Conservation (phyloP, 2,888 invertebrate genomes). For the Caenorhabditis sp. region DNA sequence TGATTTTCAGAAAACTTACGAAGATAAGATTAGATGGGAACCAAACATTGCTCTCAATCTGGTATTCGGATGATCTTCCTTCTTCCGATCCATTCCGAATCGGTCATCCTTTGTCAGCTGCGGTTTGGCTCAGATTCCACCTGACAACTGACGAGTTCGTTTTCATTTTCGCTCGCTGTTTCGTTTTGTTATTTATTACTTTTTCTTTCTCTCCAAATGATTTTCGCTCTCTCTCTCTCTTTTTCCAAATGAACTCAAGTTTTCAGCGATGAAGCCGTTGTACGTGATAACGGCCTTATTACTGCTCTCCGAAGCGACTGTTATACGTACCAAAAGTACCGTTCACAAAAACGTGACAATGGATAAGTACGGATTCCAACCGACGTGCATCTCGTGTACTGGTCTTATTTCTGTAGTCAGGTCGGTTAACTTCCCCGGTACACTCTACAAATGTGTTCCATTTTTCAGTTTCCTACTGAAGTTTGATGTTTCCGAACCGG, state of each 20-base stretch:
- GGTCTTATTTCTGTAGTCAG: conserved; percentile 35
- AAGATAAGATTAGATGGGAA: not conserved
- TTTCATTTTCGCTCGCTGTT: conserved; percentile 12
- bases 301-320: conserved; percentile 15
- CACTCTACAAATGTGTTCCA: not conserved
- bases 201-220: conserved; percentile 4
- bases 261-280: too few species aligned
- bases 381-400: conserved; percentile 43
- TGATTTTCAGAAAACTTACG: not conserved
- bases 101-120: conserved; percentile 27
- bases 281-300: too few species aligned
- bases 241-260: too few species aligned
- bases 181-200: conserved; percentile 32
- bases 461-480: conserved; percentile 61
- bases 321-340: conserved; percentile 34
- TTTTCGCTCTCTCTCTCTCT: conserved; percentile 7
- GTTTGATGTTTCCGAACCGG: conserved; percentile 67
- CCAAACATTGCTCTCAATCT: not conserved
- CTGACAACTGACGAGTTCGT: conserved; percentile 41
- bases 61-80: not conserved
- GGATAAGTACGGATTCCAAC: conserved; percentile 46
- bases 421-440: not conserved
- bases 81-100: not conserved
- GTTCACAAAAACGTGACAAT: too few species aligned
- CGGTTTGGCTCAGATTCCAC: conserved; percentile 2